Evolutionary conservation across 2,888 invertebrate species (phyloP).

Genomic region (Sphinx pinastri): DNA sequence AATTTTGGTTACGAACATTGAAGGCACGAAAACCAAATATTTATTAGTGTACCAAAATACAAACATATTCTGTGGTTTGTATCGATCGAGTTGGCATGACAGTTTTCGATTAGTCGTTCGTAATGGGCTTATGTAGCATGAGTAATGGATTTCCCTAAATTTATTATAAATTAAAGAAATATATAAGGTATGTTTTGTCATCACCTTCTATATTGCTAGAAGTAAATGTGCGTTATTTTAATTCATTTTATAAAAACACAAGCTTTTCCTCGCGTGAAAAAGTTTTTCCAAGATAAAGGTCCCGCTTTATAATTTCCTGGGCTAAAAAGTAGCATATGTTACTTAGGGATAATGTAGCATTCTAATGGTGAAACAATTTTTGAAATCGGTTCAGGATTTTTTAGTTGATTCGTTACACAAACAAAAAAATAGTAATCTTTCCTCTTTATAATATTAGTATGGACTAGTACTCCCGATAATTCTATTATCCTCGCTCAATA

Average conservation of each 20-base stretch:
- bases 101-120: background rate
- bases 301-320: no score
- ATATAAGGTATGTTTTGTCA: background rate
- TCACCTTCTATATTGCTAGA: background rate
- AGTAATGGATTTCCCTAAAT: background rate
- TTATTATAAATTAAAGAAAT: background rate
- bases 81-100: background rate
- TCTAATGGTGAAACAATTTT: no score
- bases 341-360: no score
- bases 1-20: background rate
- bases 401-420: no score
- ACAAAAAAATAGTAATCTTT: no score
- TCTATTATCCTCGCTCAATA: conserved; percentile 13
- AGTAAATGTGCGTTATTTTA: background rate
- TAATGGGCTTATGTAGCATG: background rate
- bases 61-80: background rate
- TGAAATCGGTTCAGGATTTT: no score
- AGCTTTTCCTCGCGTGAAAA: no score
- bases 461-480: background rate
- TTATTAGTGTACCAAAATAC: background rate
- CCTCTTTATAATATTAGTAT: no score
- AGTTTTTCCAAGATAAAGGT: no score
- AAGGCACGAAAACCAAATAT: background rate
- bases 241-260: background rate
- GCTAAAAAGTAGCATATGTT: no score